Percentiles rank a stretch among this genome's conserved stretches.
phyloP scores from a whole-genome alignment of 1,140 invertebrate species.

The Arctopsyche grandis region DNA sequence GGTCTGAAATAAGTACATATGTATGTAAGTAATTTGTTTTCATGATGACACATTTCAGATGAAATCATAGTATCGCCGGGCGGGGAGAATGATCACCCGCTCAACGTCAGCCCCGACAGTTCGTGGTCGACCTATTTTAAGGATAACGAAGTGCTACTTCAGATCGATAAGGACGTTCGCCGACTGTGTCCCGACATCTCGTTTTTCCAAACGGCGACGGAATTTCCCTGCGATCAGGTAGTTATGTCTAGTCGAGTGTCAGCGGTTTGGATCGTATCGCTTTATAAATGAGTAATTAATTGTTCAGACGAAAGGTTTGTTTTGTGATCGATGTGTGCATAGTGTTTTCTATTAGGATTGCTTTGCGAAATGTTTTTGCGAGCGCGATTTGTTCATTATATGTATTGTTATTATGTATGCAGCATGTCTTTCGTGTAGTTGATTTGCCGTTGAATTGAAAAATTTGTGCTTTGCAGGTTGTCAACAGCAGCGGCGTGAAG shows the following conservation, averaged over 20 bases:
- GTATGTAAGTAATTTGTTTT: too few species aligned
- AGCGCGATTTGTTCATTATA: not conserved
- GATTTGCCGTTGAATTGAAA: not conserved
- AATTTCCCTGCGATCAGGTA: slow-evolving; percentile 83
- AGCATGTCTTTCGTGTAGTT: too few species aligned
- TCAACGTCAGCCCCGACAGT: slow-evolving; percentile 94
- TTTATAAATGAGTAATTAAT: not conserved
- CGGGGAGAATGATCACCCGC: slow-evolving; percentile 81
- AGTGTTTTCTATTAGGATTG: not conserved
- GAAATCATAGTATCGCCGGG: slow-evolving; percentile 83
- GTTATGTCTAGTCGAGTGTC: slow-evolving; percentile 60
- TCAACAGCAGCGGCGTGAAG: slow-evolving; percentile 78
- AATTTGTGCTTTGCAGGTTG: slow-evolving; percentile 66
- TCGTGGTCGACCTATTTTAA: slow-evolving; percentile 93
- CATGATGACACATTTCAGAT: slow-evolving; percentile 66
- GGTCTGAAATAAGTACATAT: too few species aligned
- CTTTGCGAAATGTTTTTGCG: not conserved
- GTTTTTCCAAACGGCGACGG: slow-evolving; percentile 94
- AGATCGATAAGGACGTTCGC: slow-evolving; percentile 97
- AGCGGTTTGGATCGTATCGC: too few species aligned
- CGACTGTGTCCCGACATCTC: slow-evolving; percentile 95
- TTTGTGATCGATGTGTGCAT: too few species aligned
- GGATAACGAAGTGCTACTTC: slow-evolving; percentile 94
- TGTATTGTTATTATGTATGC: too few species aligned
- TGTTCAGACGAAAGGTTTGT: not conserved